Evolutionary conservation across 2,888 invertebrate genomes (phyloP).

Genomic region (Leptura quadrifasciata): DNA sequence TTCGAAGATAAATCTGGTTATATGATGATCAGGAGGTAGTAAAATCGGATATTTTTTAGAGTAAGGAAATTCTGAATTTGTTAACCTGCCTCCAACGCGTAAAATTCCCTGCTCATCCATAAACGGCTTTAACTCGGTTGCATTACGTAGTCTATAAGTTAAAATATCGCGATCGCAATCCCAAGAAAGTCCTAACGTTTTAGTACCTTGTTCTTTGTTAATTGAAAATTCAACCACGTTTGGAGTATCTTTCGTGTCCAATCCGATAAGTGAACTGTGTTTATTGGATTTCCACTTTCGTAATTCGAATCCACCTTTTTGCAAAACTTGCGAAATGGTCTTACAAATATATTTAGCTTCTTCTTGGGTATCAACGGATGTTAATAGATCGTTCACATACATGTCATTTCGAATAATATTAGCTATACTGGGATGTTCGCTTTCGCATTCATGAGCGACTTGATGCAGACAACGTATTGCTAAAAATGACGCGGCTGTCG

Average conservation of each 20-base stretch:
- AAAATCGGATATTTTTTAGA: conserved; percentile 1
- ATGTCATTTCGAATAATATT: conserved; percentile 2
- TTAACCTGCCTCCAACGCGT: background rate
- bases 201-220: no score
- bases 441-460: background rate
- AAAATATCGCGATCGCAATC: no score
- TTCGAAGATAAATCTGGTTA: conserved; percentile 9
- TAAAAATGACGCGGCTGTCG: conserved; percentile 1
- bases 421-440: background rate
- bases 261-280: no score
- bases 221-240: no score
- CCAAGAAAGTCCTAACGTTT: no score
- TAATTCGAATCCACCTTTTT: background rate
- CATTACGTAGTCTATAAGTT: no score
- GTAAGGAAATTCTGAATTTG: background rate
- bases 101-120: background rate
- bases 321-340: background rate
- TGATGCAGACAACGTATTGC: background rate
- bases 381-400: conserved; percentile 18
- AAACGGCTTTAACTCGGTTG: no score
- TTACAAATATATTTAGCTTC: background rate
- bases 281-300: conserved; percentile 13
- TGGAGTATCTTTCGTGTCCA: no score
- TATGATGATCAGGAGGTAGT: background rate
- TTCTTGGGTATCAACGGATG: background rate